phyloP scores from a whole-genome alignment of 2,888 invertebrate genomes.

The Protophormia terraenovae region DNA sequence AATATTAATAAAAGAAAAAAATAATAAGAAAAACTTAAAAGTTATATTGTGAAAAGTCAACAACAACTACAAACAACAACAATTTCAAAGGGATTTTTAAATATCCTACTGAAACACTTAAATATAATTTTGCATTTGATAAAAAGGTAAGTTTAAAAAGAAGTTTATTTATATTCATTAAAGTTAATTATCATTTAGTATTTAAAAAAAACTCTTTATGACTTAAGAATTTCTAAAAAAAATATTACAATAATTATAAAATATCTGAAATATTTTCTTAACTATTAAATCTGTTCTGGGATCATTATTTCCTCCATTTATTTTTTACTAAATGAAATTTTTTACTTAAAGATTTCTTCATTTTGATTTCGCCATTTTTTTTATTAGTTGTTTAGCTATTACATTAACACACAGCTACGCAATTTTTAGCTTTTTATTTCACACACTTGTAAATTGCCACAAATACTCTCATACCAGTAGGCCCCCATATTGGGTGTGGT shows the following conservation, averaged over 20 bases:
- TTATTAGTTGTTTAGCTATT: slow-evolving; percentile 5
- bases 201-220: neutral
- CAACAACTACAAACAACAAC: neutral
- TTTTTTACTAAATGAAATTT: neutral
- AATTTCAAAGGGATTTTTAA: slow-evolving; percentile 12
- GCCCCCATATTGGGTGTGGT: slow-evolving; percentile 52
- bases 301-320: neutral
- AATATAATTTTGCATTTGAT: slow-evolving; percentile 28
- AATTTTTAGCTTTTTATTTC: slow-evolving; percentile 29
- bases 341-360: slow-evolving; percentile 22
- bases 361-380: slow-evolving; percentile 45
- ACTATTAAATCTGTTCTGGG: neutral
- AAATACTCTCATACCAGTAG: neutral
- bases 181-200: neutral
- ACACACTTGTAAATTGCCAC: slow-evolving; percentile 28
- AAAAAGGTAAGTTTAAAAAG: slow-evolving; percentile 51
- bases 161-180: neutral
- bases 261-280: too few species aligned
- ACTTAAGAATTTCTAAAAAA: neutral
- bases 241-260: too few species aligned
- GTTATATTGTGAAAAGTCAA: neutral
- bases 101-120: neutral
- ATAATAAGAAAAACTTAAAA: neutral
- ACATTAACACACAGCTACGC: slow-evolving; percentile 31
- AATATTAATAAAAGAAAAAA: slow-evolving; percentile 1